phyloP scores from a whole-genome alignment of 2,113 vertebrate species.

The rabbit (Oryctolagus cuniculus) region DNA sequence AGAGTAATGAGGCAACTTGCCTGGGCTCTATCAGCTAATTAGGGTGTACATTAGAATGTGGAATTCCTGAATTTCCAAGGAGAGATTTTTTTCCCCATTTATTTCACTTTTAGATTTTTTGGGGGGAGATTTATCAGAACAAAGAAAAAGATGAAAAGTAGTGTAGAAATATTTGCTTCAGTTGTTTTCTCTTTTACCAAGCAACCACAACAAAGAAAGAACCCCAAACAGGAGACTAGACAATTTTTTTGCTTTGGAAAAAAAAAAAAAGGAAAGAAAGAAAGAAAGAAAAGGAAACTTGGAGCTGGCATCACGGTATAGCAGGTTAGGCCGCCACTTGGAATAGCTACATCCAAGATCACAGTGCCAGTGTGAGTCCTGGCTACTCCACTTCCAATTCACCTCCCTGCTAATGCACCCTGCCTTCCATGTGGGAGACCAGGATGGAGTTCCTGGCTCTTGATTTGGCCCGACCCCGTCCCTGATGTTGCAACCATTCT shows the following conservation, averaged over 20 bases:
- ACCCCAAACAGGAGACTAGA: neutral
- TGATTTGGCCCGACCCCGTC: no score
- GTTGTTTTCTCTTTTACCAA: neutral
- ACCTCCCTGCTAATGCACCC: no score
- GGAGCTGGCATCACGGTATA: no score
- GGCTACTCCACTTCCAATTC: no score
- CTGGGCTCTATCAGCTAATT: neutral
- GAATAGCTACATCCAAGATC: no score
- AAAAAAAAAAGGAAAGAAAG: neutral
- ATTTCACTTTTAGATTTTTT: neutral
- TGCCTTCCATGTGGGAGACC: no score
- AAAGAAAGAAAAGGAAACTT: neutral
- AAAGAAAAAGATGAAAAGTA: neutral
- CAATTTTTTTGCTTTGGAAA: conserved; percentile 22
- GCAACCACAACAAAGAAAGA: conserved; percentile 22
- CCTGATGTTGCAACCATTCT: no score
- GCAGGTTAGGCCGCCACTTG: no score
- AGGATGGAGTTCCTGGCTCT: no score
- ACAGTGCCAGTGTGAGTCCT: no score
- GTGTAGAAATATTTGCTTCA: conserved; percentile 1
- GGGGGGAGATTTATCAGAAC: conserved; percentile 10
- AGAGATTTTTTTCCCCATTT: neutral
- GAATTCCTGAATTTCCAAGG: conserved; percentile 43
- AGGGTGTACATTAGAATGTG: neutral
- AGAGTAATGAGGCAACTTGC: conserved; percentile 32